phyloP scores from a whole-genome alignment of 2,888 invertebrate genomes.

The Lottia scabra region DNA sequence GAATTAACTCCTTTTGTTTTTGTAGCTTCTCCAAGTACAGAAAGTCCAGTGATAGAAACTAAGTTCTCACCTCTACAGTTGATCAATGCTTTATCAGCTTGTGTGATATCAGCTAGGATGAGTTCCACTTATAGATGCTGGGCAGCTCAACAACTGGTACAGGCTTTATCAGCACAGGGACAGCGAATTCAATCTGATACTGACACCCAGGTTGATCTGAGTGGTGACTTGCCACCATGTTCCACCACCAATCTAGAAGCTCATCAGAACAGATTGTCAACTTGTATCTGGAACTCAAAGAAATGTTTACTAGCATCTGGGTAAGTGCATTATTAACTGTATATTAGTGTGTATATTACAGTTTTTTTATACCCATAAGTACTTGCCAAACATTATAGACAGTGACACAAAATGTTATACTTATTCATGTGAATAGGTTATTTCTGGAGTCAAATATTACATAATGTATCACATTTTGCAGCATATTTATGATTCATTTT shows the following conservation, averaged over 20 bases:
- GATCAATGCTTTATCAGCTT: slow-evolving; percentile 75
- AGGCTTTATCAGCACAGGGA: slow-evolving; percentile 35
- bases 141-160: slow-evolving; percentile 75
- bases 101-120: slow-evolving; percentile 74
- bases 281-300: slow-evolving; percentile 71
- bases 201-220: slow-evolving; percentile 71
- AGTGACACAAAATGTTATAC: no score
- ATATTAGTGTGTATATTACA: no score
- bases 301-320: slow-evolving; percentile 73
- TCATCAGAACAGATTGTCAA: slow-evolving; percentile 73
- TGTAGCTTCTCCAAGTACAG: slow-evolving; percentile 26
- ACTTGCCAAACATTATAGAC: no score
- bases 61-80: slow-evolving; percentile 71
- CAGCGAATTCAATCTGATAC: slow-evolving; percentile 17
- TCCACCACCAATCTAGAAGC: slow-evolving; percentile 71
- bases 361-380: no score
- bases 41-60: slow-evolving; percentile 29
- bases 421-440: no score
- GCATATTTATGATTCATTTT: no score
- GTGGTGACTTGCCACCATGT: slow-evolving; percentile 69
- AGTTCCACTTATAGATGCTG: slow-evolving; percentile 73
- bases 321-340: slow-evolving; percentile 45
- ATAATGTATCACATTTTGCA: no score
- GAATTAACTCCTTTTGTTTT: slow-evolving; percentile 17
- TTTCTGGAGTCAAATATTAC: no score